Base-by-base conservation (phyloP, 2,888 invertebrate genomes). In the Nomada ruficornis region DNA sequence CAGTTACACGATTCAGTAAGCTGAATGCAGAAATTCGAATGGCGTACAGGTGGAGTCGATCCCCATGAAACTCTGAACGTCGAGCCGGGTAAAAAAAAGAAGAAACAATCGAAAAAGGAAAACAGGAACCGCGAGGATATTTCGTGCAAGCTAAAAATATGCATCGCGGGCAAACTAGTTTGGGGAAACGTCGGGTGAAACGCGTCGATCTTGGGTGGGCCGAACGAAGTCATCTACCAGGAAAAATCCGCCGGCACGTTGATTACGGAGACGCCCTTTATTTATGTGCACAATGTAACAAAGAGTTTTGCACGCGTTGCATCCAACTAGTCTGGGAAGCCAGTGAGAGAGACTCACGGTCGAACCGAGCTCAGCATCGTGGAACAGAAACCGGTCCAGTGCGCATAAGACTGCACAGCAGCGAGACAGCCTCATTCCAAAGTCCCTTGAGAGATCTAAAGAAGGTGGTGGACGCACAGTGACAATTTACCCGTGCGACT, bases 351-450 rank as follows among this genome's bases (percentile, higher is more conserved):
- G 68, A 73, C 20, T 57, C 52, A 54, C 52, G 52, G 50, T 52
- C 50, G 70, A 63, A 65, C 44, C 72, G 68, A 80, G 69, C 20
- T 47, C 80, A 70, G 67, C 83, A 86, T 75, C 80, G 81, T 77
- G 74, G 68, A 80, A 72, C 76, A 55, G 86, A 87, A 87, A 87
- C 87, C 87, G 87, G 87, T 87, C 87, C 84, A 74, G 60, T 74
- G 86, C 71, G 64, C 78, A 67, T 60, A 76, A 77, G 77, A 80
- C 76, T 64, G 76, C 71, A 79, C 42, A 57, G 77, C 50, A 52
- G 10, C 74, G 64, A 65, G 77, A 23, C 62, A 83, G 70, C 78
- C 80, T 78, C 73, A 5, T 81, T 81, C 73, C 73, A 47, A 69
- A 76, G 77, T 68, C 68, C 52, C 80, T 78, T 54, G 59, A 64